Evolutionary conservation across 2,888 invertebrate species (phyloP).

Genomic region (Trichogramma dendrolimi): DNA sequence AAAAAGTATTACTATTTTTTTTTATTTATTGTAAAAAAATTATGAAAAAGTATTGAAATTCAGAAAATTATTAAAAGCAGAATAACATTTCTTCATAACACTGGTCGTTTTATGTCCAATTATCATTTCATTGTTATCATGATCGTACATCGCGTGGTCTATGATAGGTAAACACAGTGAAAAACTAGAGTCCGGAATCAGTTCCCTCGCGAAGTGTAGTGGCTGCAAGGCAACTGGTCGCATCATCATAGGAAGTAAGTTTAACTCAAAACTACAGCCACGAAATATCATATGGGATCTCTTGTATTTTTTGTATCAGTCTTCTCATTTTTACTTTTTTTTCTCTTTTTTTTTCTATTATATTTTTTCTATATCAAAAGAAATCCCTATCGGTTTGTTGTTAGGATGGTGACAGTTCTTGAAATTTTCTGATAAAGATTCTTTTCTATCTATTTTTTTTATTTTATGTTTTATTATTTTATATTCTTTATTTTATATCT

Average conservation of each 20-base stretch:
- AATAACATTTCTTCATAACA: slow-evolving; percentile 33
- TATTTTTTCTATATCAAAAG: slow-evolving; percentile 29
- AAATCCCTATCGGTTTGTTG: slow-evolving; percentile 34
- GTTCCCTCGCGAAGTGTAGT: slow-evolving; percentile 51
- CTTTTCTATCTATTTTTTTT: background rate
- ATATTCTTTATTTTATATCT: slow-evolving; percentile 11
- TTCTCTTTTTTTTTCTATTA: slow-evolving; percentile 20
- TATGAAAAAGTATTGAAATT: background rate
- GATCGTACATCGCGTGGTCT: slow-evolving; percentile 50
- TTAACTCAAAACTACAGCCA: slow-evolving; percentile 44
- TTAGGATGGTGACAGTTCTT: slow-evolving; percentile 44
- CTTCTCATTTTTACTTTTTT: background rate
- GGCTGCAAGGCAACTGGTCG: slow-evolving; percentile 51
- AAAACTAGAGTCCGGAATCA: slow-evolving; percentile 50
- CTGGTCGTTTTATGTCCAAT: slow-evolving; percentile 38
- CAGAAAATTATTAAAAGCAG: slow-evolving; percentile 2
- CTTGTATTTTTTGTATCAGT: slow-evolving; percentile 25
- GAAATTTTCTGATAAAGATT: slow-evolving; percentile 7
- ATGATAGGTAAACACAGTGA: slow-evolving; percentile 51
- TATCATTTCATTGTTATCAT: slow-evolving; percentile 49
- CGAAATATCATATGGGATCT: slow-evolving; percentile 39
- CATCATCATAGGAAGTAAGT: slow-evolving; percentile 52
- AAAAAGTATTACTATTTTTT: background rate
- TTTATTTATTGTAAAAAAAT: background rate
- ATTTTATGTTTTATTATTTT: slow-evolving; percentile 4